Evolutionary conservation across 1,140 invertebrate genomes (phyloP), one percentile per base, ranked within the genome.

Genomic region (Pseudomyrmex sp.): DNA sequence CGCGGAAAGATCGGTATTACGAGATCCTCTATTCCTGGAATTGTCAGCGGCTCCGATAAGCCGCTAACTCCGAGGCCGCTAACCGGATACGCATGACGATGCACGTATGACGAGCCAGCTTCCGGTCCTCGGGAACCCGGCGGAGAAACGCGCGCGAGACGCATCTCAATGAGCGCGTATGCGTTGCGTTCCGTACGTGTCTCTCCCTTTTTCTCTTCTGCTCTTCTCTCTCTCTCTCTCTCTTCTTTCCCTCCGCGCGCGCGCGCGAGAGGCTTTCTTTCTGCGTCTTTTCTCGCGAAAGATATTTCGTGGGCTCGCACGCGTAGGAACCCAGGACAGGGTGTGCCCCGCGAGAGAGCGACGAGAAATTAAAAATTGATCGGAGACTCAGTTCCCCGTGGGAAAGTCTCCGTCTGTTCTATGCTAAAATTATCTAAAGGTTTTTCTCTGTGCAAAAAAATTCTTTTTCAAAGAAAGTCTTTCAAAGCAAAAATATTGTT

Each of bases 81-180:
- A 26, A 89, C 91, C 93, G 93, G 93, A 93, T 93, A 92, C 89
- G 90, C 89, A 91, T 90, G 92, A 93, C 92, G 92, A 92, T 93
- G 91, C 92, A 92, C 92, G 91, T 93, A 90, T 91, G 90, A 92
- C 89, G 88, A 90, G 91, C 85, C 86, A 87, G 86, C 86, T 92
- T 93, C 92, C 92, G 91, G 91, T 86, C 87, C 76, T 83, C 69
- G 46, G 48, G 35, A 35, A 35, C 35, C 35, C 85, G 74, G 35
- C 82, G 35, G 87, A 84, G 89, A 90, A 85, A 83, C 86, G 62
- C 35, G 88, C 92, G 91, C 92, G 93, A 94, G 92, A 94, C 92
- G 93, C 93, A 94, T 94, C 92, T 88, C 91, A 93, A 94, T 94
- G 93, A 94, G 91, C 76, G 18, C 7, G 46, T 73, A 7, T 35